Evolutionary conservation across 1,140 invertebrate species (phyloP).

Genomic region (Trichonephila inaurata): DNA sequence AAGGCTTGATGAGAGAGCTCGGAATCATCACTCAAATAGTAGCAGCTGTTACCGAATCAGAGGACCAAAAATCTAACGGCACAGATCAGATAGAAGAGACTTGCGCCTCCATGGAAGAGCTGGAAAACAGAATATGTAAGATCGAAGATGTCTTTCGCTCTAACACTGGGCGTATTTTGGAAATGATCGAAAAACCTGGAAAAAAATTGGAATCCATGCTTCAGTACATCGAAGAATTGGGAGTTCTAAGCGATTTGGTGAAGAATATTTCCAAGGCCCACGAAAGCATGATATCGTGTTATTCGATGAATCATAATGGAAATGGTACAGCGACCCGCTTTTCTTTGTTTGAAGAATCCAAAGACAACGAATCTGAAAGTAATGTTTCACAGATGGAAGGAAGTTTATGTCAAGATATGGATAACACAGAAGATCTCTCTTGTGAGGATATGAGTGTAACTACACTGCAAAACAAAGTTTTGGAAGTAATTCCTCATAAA

Average conservation of each 20-base stretch:
- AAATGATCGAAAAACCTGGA: neutral
- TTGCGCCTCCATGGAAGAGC: neutral
- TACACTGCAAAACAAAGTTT: neutral
- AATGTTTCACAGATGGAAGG: neutral
- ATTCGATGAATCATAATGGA: too few species aligned
- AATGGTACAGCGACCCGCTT: neutral
- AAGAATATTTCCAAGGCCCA: neutral
- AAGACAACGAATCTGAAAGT: neutral
- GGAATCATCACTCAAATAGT: neutral
- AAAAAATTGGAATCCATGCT: neutral
- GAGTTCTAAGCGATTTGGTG: neutral
- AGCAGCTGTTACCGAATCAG: neutral
- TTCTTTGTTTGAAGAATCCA: neutral
- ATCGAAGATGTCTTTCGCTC: neutral
- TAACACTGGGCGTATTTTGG: neutral
- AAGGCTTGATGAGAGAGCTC: neutral
- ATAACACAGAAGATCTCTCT: neutral
- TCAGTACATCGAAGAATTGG: neutral
- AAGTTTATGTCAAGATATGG: neutral
- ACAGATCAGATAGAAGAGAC: neutral
- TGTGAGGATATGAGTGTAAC: neutral
- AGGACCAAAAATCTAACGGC: neutral
- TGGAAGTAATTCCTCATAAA: neutral
- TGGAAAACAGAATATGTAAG: neutral
- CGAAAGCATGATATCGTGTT: neutral